Evolutionary conservation across 2,888 invertebrate genomes (phyloP).

Genomic region (Hermodice carunculata): DNA sequence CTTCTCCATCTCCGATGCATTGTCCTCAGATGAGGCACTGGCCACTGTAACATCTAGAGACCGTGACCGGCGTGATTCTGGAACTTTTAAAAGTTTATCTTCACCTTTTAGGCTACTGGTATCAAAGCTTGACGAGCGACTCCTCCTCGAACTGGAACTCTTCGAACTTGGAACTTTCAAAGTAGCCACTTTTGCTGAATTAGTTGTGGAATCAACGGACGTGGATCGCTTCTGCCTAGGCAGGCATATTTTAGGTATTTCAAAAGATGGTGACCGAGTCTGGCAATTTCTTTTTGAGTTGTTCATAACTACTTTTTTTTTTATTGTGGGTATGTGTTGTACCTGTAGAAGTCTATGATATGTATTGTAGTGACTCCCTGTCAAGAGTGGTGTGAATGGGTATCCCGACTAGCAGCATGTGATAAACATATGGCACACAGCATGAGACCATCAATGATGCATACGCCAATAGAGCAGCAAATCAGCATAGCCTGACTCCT

Average conservation of each 20-base stretch:
- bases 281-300: slow-evolving; percentile 11
- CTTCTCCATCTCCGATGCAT: slow-evolving; percentile 47
- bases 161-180: neutral
- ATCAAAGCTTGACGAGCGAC: slow-evolving; percentile 58
- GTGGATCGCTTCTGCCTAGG: slow-evolving; percentile 13
- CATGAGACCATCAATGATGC: no score
- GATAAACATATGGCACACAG: no score
- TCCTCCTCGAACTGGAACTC: slow-evolving; percentile 35
- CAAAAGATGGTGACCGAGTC: slow-evolving; percentile 15
- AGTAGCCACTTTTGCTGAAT: no score
- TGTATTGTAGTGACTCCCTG: no score
- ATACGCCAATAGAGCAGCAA: no score
- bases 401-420: no score
- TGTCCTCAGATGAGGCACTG: slow-evolving; percentile 53
- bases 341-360: no score
- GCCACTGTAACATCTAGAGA: slow-evolving; percentile 47
- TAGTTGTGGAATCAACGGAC: no score
- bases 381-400: no score
- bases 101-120: slow-evolving; percentile 46
- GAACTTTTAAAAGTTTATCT: slow-evolving; percentile 39
- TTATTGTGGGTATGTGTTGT: no score
- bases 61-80: slow-evolving; percentile 39
- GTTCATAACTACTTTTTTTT: no score
- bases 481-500: no score
- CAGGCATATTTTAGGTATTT: slow-evolving; percentile 18